Evolutionary conservation across 1,140 invertebrate species (phyloP).

Genomic region (Lasioglossum albipes): DNA sequence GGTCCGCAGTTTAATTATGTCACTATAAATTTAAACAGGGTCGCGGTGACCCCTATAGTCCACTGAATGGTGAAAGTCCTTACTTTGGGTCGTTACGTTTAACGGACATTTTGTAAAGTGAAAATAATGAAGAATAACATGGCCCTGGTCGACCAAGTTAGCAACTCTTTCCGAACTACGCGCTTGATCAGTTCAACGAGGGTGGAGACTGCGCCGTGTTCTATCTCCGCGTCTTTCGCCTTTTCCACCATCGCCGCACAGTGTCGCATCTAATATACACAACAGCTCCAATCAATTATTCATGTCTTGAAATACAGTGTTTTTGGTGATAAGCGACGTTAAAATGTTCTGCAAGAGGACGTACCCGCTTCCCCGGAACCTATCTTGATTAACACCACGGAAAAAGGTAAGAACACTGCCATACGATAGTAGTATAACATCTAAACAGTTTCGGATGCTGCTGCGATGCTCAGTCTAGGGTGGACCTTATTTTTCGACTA

Average conservation of each 20-base stretch:
- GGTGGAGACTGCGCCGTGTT: constrained; percentile 66
- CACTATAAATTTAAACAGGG: too few relatives aligned
- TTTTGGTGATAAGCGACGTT: neutral
- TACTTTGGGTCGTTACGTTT: too few relatives aligned
- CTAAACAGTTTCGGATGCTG: neutral
- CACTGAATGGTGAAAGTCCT: too few relatives aligned
- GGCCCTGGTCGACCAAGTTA: neutral
- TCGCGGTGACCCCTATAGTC: too few relatives aligned
- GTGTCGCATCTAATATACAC: neutral
- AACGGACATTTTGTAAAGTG: too few relatives aligned
- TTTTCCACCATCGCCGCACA: neutral
- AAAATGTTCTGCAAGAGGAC: constrained; percentile 3
- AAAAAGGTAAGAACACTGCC: neutral
- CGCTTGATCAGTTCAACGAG: constrained; percentile 58
- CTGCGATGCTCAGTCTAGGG: too few relatives aligned
- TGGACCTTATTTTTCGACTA: too few relatives aligned
- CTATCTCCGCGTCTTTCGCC: neutral
- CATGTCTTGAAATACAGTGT: neutral
- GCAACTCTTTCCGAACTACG: constrained; percentile 42
- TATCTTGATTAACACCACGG: neutral
- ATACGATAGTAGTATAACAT: neutral
- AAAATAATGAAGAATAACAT: neutral
- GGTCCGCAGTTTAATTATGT: too few relatives aligned
- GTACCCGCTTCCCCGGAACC: neutral
- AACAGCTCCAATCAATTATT: neutral